Evolutionary conservation across 2,888 invertebrate species (phyloP).

Genomic region (Gandaritis pyraliata): DNA sequence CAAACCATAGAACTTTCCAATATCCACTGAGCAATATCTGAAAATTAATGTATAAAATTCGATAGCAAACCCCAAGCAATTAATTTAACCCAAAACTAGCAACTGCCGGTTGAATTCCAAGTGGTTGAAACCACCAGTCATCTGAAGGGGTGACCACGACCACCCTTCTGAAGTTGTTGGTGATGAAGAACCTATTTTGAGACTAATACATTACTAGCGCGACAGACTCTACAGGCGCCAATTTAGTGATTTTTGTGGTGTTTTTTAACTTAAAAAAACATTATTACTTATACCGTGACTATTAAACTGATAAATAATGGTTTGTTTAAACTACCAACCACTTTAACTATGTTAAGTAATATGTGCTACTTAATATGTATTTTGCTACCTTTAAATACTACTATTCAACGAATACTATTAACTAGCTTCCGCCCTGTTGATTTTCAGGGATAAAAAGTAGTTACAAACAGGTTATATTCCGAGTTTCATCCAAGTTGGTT

Average conservation of each 20-base stretch:
- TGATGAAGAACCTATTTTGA: conserved; percentile 40
- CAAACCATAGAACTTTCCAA: not conserved
- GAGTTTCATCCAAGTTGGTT: too few relatives aligned
- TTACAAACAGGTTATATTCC: too few relatives aligned
- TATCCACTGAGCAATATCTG: conserved; percentile 8
- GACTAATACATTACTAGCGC: conserved; percentile 4
- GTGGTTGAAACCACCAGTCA: conserved; percentile 57
- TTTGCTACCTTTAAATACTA: too few relatives aligned
- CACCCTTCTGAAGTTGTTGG: conserved; percentile 23
- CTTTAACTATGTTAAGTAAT: too few relatives aligned
- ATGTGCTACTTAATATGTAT: too few relatives aligned
- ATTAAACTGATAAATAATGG: too few relatives aligned
- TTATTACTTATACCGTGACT: too few relatives aligned
- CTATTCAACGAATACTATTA: too few relatives aligned
- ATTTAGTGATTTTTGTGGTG: not conserved
- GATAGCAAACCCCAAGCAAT: conserved; percentile 52
- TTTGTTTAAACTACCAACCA: too few relatives aligned
- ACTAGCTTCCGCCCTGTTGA: too few relatives aligned
- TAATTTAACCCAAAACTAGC: conserved; percentile 58
- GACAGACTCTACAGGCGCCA: not conserved
- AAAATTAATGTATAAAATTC: conserved; percentile 31
- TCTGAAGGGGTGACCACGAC: conserved; percentile 48
- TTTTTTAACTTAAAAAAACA: too few relatives aligned
- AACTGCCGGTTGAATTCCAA: conserved; percentile 53
- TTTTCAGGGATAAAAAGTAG: too few relatives aligned